Base-by-base conservation (phyloP, 1,140 invertebrate species). In the Tigriopus japonicus region DNA sequence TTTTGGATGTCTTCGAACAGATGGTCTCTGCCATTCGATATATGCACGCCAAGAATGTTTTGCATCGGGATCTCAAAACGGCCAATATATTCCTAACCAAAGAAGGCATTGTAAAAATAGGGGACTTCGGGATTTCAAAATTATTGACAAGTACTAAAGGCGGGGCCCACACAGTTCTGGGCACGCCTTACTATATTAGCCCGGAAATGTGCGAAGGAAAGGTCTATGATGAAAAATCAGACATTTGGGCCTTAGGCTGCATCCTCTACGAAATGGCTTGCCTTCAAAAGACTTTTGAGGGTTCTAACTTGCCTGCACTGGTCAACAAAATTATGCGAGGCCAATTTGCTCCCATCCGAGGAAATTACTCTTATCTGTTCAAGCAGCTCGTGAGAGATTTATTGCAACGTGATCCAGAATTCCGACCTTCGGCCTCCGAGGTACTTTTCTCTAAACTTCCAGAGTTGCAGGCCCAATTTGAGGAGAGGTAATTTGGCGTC, bases 111-210 rank as follows among this genome's bases (percentile, higher is more conserved):
- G 75, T 83, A 0, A 83, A 84, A 71, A 76, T 63, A 0, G 24
- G 84, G 1, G 84, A 86, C 70, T 86, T 86, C 74, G 84, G 84
- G n/a, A 86, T 86, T 59, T 81, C 81, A 1, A 86, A 86, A 72
- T 78, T 85, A 66, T 74, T 86, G 73, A 79, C 77, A 45, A 82
- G 82, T 0, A 75, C 77, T 65, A 70, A 74, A 60, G 76, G 76
- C 28, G 81, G 80, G 63, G 84, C 84, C 5, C 77, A 83, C 63
- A 86, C 84, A 1, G 81, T 86, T 51, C 66, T 86, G n/a, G 84
- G 84, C 5, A 86, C 84, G 14, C 84, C 84, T 1, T 85, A 85
- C 70, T 86, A 86, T 69, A 82, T 86, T 62, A 85, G 83, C 68
- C 84, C 84, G 1, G 84, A 86, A 71, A 86, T 86, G 81, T 66